These are phyloP conservation scores for Elymnias hypermnestra DNA, from an alignment of 1,140 invertebrate species.

Conservation along the genomic window DNA sequence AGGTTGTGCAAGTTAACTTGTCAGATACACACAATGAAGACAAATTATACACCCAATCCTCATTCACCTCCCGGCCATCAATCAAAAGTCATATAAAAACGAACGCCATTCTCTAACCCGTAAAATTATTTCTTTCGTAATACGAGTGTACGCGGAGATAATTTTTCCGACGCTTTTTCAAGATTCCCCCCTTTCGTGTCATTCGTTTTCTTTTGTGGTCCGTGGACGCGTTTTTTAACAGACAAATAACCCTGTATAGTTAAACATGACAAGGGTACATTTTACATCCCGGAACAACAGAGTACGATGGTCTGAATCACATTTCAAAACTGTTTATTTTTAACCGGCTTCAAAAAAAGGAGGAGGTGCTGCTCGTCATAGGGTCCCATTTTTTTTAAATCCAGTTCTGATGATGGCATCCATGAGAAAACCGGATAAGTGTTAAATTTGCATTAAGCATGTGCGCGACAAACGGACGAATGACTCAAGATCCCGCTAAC, in stretches of 20 bases:
- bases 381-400: too few species aligned
- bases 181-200: conserved; percentile 10
- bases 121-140: conserved; percentile 12
- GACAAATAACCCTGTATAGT: conserved; percentile 12
- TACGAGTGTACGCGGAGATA: conserved; percentile 15
- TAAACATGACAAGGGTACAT: not conserved
- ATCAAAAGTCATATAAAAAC: conserved; percentile 18
- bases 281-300: too few species aligned
- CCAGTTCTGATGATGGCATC: too few species aligned
- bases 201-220: conserved; percentile 16
- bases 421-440: too few species aligned
- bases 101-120: conserved; percentile 6
- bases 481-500: too few species aligned
- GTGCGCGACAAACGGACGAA: too few species aligned
- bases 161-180: conserved; percentile 21
- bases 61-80: conserved; percentile 5
- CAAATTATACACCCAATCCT: not conserved
- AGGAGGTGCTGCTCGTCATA: too few species aligned
- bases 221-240: conserved; percentile 3
- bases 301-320: too few species aligned
- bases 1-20: too few species aligned
- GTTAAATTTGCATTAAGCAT: too few species aligned
- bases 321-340: too few species aligned
- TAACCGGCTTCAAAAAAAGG: too few species aligned
- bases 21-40: not conserved